Base-by-base conservation (phyloP, 35 echinoderm and acorn worm species). In the Anneissia japonica region DNA sequence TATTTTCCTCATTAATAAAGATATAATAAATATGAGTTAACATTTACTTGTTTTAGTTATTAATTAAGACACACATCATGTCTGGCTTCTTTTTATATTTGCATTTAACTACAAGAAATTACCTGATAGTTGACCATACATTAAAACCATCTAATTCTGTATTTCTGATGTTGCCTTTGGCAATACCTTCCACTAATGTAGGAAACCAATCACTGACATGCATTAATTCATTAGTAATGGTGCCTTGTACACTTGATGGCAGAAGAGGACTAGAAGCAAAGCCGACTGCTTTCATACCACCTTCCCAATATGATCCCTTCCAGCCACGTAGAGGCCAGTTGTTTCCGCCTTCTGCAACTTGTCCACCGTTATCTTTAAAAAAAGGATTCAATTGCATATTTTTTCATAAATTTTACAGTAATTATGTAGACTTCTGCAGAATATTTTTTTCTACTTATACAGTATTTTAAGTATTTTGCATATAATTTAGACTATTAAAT, bases 201-300 rank as follows among this genome's bases (percentile, higher is more conserved):
- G 92, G 92, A 33, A 94, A 91, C 92, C 92, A 94, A 36, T 94
- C 92, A 79, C 92, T 94, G 56, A 94, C 85, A 46, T 94, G 92
- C 7, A 86, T 75, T 46, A 94, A 85, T 23, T 84, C 88, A 0
- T 77, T 84, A 37, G 76, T 90, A n/a, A 94, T 26, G 11, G 92
- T 78, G 13, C 92, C 92, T 80, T 64, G 79, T 14, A 94, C 81
- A 9, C 19, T 55, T 7, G 31, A 35, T 14, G 92, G 74, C 29
- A 94, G 81, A 16, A 94, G 38, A 31, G 90, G 83, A 76, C 92
- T 90, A 76, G 74, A 34, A 23, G 90, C 74, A 37, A 94, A 94
- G 0, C 84, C 92, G 21, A 90, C 88, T 16, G 78, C 92, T 16
- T 85, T 77, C 13, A 94, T 41, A 5, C 92, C 92, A 3, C 92